These are phyloP conservation scores for Saturnia pavonia DNA, from an alignment of 2,888 invertebrate genomes.

Conservation along the genomic window DNA sequence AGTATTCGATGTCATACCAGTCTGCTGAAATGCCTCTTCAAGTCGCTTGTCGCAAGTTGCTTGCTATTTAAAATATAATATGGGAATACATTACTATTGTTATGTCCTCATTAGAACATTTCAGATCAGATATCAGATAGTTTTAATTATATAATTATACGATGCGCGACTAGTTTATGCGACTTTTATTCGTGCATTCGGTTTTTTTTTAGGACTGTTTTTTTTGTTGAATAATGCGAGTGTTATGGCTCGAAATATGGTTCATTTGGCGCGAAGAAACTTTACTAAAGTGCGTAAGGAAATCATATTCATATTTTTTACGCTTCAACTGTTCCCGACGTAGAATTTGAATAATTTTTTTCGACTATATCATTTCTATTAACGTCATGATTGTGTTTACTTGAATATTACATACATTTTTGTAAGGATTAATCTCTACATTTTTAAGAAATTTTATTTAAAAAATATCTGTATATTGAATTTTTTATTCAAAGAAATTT, in stretches of 20 bases:
- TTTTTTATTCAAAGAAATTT: too few relatives aligned
- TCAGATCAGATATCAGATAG: too few relatives aligned
- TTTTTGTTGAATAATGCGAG: constrained; percentile 74
- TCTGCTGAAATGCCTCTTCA: too few relatives aligned
- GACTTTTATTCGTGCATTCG: constrained; percentile 28
- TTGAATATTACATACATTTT: constrained; percentile 14
- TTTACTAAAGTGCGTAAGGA: constrained; percentile 70
- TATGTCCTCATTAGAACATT: too few relatives aligned
- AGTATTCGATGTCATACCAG: too few relatives aligned
- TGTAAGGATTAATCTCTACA: background rate
- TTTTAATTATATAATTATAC: too few relatives aligned
- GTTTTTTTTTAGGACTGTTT: constrained; percentile 42
- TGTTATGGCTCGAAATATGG: constrained; percentile 78
- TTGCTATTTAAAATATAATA: too few relatives aligned
- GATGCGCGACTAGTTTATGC: background rate
- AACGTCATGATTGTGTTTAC: constrained; percentile 31
- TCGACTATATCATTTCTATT: constrained; percentile 24
- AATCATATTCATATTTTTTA: constrained; percentile 81
- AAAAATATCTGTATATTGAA: background rate
- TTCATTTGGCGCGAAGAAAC: constrained; percentile 77
- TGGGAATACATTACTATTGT: too few relatives aligned
- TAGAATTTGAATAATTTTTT: constrained; percentile 69
- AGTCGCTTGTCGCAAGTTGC: too few relatives aligned
- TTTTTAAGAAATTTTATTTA: background rate
- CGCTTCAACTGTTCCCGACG: constrained; percentile 73